Base-by-base conservation (phyloP, 2,888 invertebrate species). In the Beris morrisii region DNA sequence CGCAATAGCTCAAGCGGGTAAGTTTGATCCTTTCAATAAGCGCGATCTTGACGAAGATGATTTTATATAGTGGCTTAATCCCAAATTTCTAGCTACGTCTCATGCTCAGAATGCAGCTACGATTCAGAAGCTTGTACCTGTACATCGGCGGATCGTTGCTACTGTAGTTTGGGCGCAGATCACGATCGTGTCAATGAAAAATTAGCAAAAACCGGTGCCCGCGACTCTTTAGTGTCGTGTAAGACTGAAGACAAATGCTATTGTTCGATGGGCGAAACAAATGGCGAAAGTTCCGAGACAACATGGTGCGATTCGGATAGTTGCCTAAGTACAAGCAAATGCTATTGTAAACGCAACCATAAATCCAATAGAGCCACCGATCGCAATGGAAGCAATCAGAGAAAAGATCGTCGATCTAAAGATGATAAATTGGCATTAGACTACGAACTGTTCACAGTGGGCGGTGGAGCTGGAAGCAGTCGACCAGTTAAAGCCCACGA, bases 321-420 rank as follows among this genome's bases (percentile, higher is more conserved):
- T 74, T 95, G 94, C 75, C 86, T 90, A 0, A 92, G 92, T 71
- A 89, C 90, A 73, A 93, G 93, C 77, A 93, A 93, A 78, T 94
- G 94, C 76, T 94, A 94, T 75, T 94, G 94, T 76, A 86, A 77
- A 75, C 69, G 68, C 22, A 56, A 66, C 22, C 55, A 48, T 9
- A 57, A 38, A 78, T 38, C 13, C 12, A 48, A 11, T 31, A 5
- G 38, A 38, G 31, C 53, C 5, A 53, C 5, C 5, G 48, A 22
- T 22, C 15, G 48, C 3, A 48, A 11, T 12, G 55, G 15, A 4
- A 77, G 77, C 46, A 78, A 52, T 15, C 45, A 78, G 67, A 81
- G 77, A 70, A 79, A 80, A 38, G 50, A 22, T 4, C 57, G 12
- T 38, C 64, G 59, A 53, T 45, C 56, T 38, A 82, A 75, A 75